phyloP scores from a whole-genome alignment of 2,888 invertebrate genomes.

The Spilosoma lubricipeda region DNA sequence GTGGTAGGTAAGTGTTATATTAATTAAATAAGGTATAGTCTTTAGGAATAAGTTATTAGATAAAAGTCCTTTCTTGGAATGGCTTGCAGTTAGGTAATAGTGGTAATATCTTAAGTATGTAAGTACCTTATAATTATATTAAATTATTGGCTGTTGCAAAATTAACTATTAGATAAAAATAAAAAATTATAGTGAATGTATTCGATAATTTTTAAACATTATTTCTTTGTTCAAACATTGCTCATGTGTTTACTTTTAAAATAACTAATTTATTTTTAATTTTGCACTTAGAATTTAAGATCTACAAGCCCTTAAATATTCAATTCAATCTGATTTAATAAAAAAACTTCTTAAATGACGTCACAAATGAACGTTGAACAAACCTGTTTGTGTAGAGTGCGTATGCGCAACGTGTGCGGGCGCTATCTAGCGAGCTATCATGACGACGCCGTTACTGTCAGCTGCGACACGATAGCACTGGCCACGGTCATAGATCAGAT shows the following conservation, averaged over 20 bases:
- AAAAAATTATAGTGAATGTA: no score
- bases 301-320: no score
- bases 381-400: slow-evolving; percentile 46
- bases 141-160: no score
- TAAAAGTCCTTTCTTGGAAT: background rate
- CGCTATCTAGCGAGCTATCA: slow-evolving; percentile 72
- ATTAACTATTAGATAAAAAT: no score
- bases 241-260: no score
- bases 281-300: no score
- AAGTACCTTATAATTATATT: background rate
- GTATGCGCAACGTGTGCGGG: slow-evolving; percentile 75
- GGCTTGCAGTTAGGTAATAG: background rate
- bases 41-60: background rate
- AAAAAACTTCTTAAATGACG: slow-evolving; percentile 2
- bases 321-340: background rate
- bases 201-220: no score
- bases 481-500: slow-evolving; percentile 23
- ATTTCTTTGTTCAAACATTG: no score
- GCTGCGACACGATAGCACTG: slow-evolving; percentile 32
- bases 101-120: background rate
- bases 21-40: background rate
- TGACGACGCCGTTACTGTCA: slow-evolving; percentile 78
- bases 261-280: no score
- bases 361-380: slow-evolving; percentile 23
- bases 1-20: no score